phyloP scores from a whole-genome alignment of 92 coral and sea anemone species.

The Plumapathes pennacea region DNA sequence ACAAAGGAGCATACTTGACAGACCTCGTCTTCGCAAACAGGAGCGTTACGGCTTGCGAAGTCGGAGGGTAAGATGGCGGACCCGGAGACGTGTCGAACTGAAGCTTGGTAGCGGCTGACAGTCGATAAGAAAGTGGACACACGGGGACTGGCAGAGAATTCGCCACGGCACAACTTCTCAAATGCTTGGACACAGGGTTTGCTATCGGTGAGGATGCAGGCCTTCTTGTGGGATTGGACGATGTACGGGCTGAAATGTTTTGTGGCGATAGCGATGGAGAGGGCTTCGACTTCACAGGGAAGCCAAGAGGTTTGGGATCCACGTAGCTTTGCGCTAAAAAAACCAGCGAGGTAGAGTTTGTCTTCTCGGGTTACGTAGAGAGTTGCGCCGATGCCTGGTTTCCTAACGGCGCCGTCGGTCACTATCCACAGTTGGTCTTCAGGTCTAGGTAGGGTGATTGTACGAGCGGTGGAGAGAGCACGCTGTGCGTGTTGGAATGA shows the following conservation, averaged over 20 bases:
- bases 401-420: constrained; percentile 28
- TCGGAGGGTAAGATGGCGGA: constrained; percentile 40
- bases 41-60: constrained; percentile 41
- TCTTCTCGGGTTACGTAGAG: constrained; percentile 19
- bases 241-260: constrained; percentile 33
- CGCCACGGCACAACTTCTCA: constrained; percentile 42
- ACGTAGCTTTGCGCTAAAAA: constrained; percentile 52
- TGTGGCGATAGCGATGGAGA: constrained; percentile 14
- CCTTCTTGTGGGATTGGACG: constrained; percentile 17
- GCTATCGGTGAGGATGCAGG: constrained; percentile 42
- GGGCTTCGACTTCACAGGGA: constrained; percentile 45
- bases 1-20: constrained; percentile 40
- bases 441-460: constrained; percentile 23
- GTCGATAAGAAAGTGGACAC: constrained; percentile 41
- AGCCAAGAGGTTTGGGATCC: constrained; percentile 34
- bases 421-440: constrained; percentile 30
- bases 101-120: constrained; percentile 39
- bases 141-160: constrained; percentile 50
- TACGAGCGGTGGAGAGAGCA: constrained; percentile 6
- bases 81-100: constrained; percentile 35
- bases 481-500: constrained; percentile 5
- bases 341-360: constrained; percentile 14
- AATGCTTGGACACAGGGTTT: constrained; percentile 44
- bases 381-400: constrained; percentile 28
- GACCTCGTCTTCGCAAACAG: constrained; percentile 8